Percentiles rank a stretch among this genome's conserved stretches.
Evolutionary conservation across 2,888 invertebrate species (phyloP).

Genomic region (Eretmocerus hayati): DNA sequence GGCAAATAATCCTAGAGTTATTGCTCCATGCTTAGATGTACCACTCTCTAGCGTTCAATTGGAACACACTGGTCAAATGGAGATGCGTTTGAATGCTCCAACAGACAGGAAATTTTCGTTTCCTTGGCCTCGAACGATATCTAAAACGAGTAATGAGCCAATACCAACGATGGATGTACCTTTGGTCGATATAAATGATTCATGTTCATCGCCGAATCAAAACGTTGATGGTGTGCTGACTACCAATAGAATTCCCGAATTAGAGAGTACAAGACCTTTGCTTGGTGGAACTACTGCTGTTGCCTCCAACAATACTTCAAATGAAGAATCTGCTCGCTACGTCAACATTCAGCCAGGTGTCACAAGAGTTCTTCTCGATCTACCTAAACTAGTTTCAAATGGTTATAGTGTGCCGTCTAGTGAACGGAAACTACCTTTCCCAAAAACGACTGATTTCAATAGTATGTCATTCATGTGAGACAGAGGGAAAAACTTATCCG

Average conservation of each 20-base stretch:
- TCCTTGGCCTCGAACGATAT: slow-evolving; percentile 19
- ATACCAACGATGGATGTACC: slow-evolving; percentile 2
- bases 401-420: slow-evolving; percentile 14
- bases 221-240: slow-evolving; percentile 5
- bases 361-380: slow-evolving; percentile 5
- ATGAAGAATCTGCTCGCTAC: slow-evolving; percentile 24
- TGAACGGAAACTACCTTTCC: slow-evolving; percentile 14
- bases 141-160: background rate
- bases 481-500: too few species aligned
- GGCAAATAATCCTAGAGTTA: slow-evolving; percentile 67
- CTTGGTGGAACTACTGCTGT: slow-evolving; percentile 2
- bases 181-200: slow-evolving; percentile 10
- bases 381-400: slow-evolving; percentile 1
- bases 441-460: slow-evolving; percentile 9
- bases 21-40: slow-evolving; percentile 72
- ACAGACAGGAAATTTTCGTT: slow-evolving; percentile 47
- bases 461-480: slow-evolving; percentile 13
- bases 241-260: background rate
- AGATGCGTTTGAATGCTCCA: slow-evolving; percentile 47
- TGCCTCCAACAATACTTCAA: background rate
- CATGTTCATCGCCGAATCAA: slow-evolving; percentile 3
- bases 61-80: slow-evolving; percentile 58
- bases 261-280: slow-evolving; percentile 18
- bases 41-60: slow-evolving; percentile 68
- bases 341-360: slow-evolving; percentile 35